Evolutionary conservation across 1,140 invertebrate genomes (phyloP), one percentile per base, ranked within the genome.

Genomic region (Bombus balteatus): DNA sequence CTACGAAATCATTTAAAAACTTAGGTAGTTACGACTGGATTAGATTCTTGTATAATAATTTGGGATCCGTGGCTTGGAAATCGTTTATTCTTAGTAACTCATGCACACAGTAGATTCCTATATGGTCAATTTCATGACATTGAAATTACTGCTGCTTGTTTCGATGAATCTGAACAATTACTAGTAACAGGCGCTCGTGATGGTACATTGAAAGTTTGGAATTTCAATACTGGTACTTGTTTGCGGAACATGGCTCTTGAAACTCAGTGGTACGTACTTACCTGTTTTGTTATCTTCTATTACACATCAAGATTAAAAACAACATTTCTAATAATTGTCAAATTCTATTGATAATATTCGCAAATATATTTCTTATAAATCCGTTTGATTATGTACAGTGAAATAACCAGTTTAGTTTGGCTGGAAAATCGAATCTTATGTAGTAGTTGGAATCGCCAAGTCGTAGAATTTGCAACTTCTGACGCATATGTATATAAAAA

Each of bases 141-240:
- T 57, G 97, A 97, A 94, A 97, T 98, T 47, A 98, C 97, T 0
- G 96, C 97, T 0, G 97, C 97, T 15, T 96, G 96, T 88, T 98
- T 98, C 93, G 97, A 98, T 94, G 96, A 96, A 3, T 96, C 96
- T 3, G 94, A 96, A 78, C 96, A 97, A 89, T 95, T 97, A 71
- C 94, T 98, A 8, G 91, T 98, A 1, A 97, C 97, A 0, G 97
- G 97, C 0, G 97, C 96, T 2, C 95, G 96, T 71, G 96, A 97
- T 92, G 97, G 97, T 53, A 96, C 96, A 5, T 92, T 97, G 3
- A 97, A 97, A 95, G 96, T 98, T 13, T 98, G 98, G 98, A 97
- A 98, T 92, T 98, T 98, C 89, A 98, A 97, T 91, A 97, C 97
- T 41, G 97, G 97, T 0, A 95, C 95, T 1, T 97, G 97, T 88